phyloP scores from a whole-genome alignment of 1,140 invertebrate species.

The Drosophila parvula region DNA sequence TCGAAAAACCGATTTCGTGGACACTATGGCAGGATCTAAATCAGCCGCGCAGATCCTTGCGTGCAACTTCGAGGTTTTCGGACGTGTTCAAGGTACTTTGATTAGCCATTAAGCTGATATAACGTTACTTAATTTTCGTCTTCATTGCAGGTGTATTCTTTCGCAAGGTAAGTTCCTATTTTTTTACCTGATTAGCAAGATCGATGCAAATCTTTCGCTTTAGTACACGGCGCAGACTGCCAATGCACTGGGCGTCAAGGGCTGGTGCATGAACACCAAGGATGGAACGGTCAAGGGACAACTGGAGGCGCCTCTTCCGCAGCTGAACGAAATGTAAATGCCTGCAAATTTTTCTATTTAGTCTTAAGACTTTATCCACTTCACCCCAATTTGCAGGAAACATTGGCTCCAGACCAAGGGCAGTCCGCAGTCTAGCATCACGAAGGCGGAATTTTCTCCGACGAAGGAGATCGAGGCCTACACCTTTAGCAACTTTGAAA shows the following conservation, averaged over 20 bases:
- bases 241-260: constrained; percentile 86
- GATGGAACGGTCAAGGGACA: constrained; percentile 87
- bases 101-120: neutral
- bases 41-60: constrained; percentile 33
- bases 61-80: constrained; percentile 86
- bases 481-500: constrained; percentile 50
- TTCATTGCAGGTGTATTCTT: constrained; percentile 69
- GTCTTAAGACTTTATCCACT: neutral
- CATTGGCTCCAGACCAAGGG: constrained; percentile 84
- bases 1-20: neutral
- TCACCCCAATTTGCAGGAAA: constrained; percentile 56
- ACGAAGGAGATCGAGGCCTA: constrained; percentile 45
- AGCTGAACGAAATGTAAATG: constrained; percentile 87
- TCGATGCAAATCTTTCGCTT: neutral
- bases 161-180: constrained; percentile 62
- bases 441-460: constrained; percentile 86
- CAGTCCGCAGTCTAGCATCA: constrained; percentile 87
- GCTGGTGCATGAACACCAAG: constrained; percentile 90
- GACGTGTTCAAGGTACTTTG: constrained; percentile 85
- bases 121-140: neutral
- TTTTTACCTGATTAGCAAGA: neutral
- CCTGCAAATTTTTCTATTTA: neutral
- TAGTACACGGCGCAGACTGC: constrained; percentile 88
- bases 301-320: constrained; percentile 86
- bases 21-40: constrained; percentile 21